phyloP scores from a whole-genome alignment of 2,888 invertebrate genomes.

The Ellobium chinense region DNA sequence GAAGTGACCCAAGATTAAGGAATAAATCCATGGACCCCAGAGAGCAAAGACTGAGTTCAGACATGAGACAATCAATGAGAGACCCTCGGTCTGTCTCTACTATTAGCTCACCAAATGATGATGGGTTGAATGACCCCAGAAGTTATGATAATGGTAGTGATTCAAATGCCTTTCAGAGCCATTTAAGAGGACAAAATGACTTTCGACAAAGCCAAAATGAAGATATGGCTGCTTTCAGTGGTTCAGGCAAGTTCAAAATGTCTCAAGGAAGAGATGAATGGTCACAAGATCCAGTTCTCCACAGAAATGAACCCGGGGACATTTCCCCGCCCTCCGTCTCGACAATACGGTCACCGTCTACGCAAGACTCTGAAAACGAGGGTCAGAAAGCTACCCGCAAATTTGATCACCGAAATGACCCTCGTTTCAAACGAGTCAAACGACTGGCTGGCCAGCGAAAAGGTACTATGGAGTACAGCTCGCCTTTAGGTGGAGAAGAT shows the following conservation, averaged over 20 bases:
- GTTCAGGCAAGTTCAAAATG: conserved; percentile 2
- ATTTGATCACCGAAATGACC: conserved; percentile 76
- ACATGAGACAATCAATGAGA: background rate
- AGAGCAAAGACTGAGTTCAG: conserved; percentile 17
- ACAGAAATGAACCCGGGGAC: background rate
- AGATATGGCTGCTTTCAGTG: background rate
- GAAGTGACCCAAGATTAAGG: conserved; percentile 32
- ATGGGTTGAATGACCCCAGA: background rate
- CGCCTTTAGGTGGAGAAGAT: conserved; percentile 72
- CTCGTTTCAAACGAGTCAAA: conserved; percentile 74
- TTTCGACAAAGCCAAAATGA: conserved; percentile 3
- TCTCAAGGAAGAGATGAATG: background rate
- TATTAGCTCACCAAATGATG: background rate
- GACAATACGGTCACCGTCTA: background rate
- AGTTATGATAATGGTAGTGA: background rate
- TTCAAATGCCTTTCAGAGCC: background rate
- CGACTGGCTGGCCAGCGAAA: conserved; percentile 62
- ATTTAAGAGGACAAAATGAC: background rate
- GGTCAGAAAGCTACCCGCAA: conserved; percentile 46
- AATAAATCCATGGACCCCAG: conserved; percentile 19
- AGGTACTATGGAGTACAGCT: conserved; percentile 75
- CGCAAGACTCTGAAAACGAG: background rate
- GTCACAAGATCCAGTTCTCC: background rate
- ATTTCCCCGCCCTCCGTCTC: background rate
- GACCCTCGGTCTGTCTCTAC: background rate